phyloP scores from a whole-genome alignment of 2,888 invertebrate species.

The Sarcophaga carnaria region DNA sequence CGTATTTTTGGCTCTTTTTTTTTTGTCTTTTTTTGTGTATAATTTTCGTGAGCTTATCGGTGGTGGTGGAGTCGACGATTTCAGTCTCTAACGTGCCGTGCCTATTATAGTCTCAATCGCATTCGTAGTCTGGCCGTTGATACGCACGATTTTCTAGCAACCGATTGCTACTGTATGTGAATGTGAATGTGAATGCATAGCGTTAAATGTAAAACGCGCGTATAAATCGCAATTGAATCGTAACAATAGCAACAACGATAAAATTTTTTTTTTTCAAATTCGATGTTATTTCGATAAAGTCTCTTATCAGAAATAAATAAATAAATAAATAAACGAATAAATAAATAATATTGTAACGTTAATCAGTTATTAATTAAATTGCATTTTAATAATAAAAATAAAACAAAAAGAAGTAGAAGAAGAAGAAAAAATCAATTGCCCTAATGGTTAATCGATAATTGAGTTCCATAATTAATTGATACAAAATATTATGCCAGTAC shows the following conservation, averaged over 20 bases:
- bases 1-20: constrained; percentile 2
- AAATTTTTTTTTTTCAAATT: no score
- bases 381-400: no score
- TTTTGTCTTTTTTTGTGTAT: constrained; percentile 10
- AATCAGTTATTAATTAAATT: no score
- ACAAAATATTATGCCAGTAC: not conserved
- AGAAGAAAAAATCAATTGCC: no score
- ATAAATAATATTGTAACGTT: no score
- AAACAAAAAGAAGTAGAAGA: no score
- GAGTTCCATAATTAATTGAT: not conserved
- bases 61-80: not conserved
- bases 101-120: not conserved
- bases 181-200: not conserved
- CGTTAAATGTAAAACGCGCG: not conserved
- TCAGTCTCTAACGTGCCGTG: not conserved
- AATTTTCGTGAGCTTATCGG: constrained; percentile 48
- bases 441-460: not conserved
- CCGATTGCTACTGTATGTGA: constrained; percentile 1
- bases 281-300: no score
- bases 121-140: constrained; percentile 11
- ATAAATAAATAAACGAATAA: no score
- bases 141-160: constrained; percentile 44
- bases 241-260: constrained; percentile 16
- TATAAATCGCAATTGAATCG: constrained; percentile 48
- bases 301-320: no score